Percentiles rank a stretch among this genome's conserved stretches.
These are phyloP conservation scores for Agonopterix alstromeriana DNA, from an alignment of 2,888 invertebrate genomes.

Conservation along the genomic window DNA sequence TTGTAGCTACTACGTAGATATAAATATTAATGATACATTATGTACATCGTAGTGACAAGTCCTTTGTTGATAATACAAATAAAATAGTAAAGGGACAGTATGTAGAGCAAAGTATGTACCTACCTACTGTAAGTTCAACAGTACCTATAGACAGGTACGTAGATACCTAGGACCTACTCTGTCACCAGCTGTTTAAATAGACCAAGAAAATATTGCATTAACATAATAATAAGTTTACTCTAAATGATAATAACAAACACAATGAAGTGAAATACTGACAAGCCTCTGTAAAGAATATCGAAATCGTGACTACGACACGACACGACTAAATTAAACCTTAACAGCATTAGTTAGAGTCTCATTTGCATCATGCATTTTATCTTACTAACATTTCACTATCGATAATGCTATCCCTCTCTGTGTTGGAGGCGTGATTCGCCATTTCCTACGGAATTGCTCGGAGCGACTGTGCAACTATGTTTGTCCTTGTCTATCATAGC, in stretches of 20 bases:
- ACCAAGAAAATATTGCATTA: neutral
- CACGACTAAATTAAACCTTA: conserved; percentile 39
- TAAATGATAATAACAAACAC: conserved; percentile 32
- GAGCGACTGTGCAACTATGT: conserved; percentile 49
- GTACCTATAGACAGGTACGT: too few species aligned
- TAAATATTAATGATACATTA: too few species aligned
- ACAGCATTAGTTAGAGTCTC: conserved; percentile 33
- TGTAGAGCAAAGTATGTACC: too few species aligned
- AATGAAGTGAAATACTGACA: conserved; percentile 61
- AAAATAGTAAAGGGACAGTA: too few species aligned
- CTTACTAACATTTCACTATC: conserved; percentile 61
- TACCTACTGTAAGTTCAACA: too few species aligned
- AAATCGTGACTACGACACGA: conserved; percentile 47
- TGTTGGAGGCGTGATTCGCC: conserved; percentile 69
- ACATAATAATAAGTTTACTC: neutral
- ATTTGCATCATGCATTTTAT: conserved; percentile 43
- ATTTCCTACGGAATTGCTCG: conserved; percentile 47
- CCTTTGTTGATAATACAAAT: too few species aligned
- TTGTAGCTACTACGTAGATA: too few species aligned
- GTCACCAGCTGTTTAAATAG: too few species aligned
- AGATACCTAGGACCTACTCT: too few species aligned
- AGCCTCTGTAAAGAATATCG: conserved; percentile 34
- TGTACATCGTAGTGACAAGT: too few species aligned
- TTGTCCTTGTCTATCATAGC: conserved; percentile 57
- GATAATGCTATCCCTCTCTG: conserved; percentile 60